Percentiles rank a stretch among this genome's conserved stretches.
Evolutionary conservation across 2,888 invertebrate genomes (phyloP).

Genomic region (Herminia tarsipennalis): DNA sequence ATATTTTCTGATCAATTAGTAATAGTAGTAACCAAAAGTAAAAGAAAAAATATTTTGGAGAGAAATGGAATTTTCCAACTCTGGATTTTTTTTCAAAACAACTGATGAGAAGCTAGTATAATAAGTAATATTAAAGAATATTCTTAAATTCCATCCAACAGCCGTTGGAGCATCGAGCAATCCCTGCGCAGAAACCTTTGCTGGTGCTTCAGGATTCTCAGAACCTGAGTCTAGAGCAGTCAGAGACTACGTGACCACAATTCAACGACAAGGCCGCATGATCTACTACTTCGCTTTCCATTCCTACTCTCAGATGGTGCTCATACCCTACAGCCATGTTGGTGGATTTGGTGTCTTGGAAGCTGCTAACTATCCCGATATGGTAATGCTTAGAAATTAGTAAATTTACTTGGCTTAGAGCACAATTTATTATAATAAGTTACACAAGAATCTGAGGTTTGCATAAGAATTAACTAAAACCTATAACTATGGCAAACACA

Average conservation of each 20-base stretch:
- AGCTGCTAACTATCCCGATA: slow-evolving; percentile 68
- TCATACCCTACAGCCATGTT: slow-evolving; percentile 80
- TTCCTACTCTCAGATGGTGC: slow-evolving; percentile 83
- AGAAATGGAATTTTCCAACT: no score
- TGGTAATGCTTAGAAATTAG: slow-evolving; percentile 60
- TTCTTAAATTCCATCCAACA: slow-evolving; percentile 27
- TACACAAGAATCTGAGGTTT: no score
- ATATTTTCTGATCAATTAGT: no score
- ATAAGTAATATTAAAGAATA: neutral
- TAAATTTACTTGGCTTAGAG: no score
- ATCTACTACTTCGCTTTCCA: slow-evolving; percentile 85
- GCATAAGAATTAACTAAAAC: no score
- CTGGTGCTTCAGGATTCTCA: slow-evolving; percentile 81
- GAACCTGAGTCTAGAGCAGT: slow-evolving; percentile 83
- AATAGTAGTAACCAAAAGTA: no score
- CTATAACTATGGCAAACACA: no score
- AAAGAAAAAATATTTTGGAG: no score
- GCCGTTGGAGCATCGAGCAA: slow-evolving; percentile 70
- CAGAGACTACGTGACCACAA: slow-evolving; percentile 59
- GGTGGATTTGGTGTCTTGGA: slow-evolving; percentile 43
- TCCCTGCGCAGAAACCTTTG: slow-evolving; percentile 81
- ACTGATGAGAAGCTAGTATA: no score
- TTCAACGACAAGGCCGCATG: slow-evolving; percentile 54
- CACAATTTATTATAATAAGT: no score
- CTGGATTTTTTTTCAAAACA: no score